Evolutionary conservation across 2,113 vertebrate genomes (phyloP).

Genomic region (Manacus vitellinus): DNA sequence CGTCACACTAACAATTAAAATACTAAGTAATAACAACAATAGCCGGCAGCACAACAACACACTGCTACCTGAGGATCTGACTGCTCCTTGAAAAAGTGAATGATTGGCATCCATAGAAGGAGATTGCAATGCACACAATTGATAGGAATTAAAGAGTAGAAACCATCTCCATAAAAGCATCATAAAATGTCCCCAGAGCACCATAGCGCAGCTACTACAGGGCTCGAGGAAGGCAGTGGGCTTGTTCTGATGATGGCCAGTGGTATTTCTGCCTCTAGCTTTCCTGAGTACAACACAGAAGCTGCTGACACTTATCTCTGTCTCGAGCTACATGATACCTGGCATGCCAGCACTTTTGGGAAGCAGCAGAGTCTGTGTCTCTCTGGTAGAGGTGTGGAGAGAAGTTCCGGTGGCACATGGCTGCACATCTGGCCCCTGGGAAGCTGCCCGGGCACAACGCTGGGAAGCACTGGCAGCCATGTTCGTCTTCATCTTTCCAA

Average conservation of each 20-base stretch:
- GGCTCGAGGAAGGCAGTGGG: rapidly evolving
- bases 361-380: background rate
- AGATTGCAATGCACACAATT: background rate
- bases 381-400: rapidly evolving
- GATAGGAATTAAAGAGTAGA: background rate
- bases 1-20: background rate
- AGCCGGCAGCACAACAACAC: background rate
- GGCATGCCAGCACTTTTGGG: background rate
- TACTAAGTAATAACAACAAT: background rate
- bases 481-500: background rate
- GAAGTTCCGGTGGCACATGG: rapidly evolving
- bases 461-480: rapidly evolving
- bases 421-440: rapidly evolving
- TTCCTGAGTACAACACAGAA: background rate
- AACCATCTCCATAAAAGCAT: background rate
- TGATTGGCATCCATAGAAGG: background rate
- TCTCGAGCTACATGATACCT: rapidly evolving
- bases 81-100: background rate
- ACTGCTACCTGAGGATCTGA: background rate
- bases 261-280: background rate
- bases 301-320: background rate
- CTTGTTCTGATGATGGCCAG: background rate
- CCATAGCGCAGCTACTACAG: rapidly evolving
- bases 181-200: background rate
- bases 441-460: background rate